These are phyloP conservation scores for Drosophila subquinaria DNA, from an alignment of 2,888 invertebrate species.

Conservation along the genomic window DNA sequence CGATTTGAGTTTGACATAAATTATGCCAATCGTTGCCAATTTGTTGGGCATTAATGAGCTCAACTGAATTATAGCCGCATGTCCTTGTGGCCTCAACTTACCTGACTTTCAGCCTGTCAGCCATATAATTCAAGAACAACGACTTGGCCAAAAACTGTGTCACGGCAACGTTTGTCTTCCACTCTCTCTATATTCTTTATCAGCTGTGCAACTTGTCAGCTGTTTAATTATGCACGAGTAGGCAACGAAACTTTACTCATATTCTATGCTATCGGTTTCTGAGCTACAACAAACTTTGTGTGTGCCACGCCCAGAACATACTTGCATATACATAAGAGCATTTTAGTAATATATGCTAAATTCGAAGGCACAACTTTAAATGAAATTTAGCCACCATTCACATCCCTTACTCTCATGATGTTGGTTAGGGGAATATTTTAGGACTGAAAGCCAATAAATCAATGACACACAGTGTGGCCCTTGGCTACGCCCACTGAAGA, in stretches of 20 bases:
- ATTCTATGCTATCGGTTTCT: constrained; percentile 44
- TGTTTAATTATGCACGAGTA: constrained; percentile 71
- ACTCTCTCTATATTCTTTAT: constrained; percentile 23
- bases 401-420: constrained; percentile 1
- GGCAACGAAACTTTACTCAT: constrained; percentile 57
- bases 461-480: constrained; percentile 67
- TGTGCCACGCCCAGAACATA: constrained; percentile 23
- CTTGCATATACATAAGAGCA: constrained; percentile 5
- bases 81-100: constrained; percentile 24
- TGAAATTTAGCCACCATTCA: constrained; percentile 48
- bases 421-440: constrained; percentile 18
- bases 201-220: constrained; percentile 48
- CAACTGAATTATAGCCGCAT: constrained; percentile 43
- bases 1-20: constrained; percentile 66
- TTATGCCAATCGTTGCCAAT: constrained; percentile 75
- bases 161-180: constrained; percentile 29
- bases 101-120: constrained; percentile 39
- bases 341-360: constrained; percentile 58
- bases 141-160: constrained; percentile 49
- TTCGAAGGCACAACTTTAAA: constrained; percentile 64
- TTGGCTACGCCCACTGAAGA: constrained; percentile 39
- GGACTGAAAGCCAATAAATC: constrained; percentile 75
- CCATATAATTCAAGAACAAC: constrained; percentile 59
- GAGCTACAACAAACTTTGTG: constrained; percentile 46
- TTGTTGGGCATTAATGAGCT: constrained; percentile 66